Conservation (phyloP, 23 tunicate genomes). For the Clavelina lepadiformis region DNA sequence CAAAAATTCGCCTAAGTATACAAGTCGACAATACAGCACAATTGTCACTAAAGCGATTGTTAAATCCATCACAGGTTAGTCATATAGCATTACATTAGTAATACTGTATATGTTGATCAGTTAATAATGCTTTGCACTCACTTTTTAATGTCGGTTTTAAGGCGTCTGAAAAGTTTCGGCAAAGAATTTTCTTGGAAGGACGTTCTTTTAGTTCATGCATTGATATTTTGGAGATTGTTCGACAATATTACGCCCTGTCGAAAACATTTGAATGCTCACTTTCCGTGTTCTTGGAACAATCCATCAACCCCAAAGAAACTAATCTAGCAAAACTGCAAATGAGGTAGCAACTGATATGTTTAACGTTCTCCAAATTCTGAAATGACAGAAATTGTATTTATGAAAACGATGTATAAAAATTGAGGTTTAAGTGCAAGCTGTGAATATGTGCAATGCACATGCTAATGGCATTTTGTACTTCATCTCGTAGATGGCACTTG, state of each 20-base stretch:
- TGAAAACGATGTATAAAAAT: too few relatives aligned
- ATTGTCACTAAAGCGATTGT: conserved; percentile 13
- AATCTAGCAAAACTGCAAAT: conserved; percentile 8
- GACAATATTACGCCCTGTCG: conserved; percentile 23
- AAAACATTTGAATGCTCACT: conserved; percentile 5
- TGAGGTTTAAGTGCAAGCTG: too few relatives aligned
- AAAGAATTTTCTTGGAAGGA: background rate
- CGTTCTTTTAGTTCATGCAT: too few relatives aligned
- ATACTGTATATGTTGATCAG: background rate
- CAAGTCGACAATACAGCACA: conserved; percentile 39
- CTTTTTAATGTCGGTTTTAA: too few relatives aligned
- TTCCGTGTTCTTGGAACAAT: conserved; percentile 1
- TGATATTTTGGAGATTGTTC: conserved; percentile 21
- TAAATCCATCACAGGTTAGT: conserved; percentile 11
- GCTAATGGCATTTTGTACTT: too few relatives aligned
- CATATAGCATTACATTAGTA: background rate
- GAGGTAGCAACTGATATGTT: conserved; percentile 8
- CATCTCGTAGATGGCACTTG: conserved; percentile 52
- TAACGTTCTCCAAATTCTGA: too few relatives aligned
- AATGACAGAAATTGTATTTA: too few relatives aligned
- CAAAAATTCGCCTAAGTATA: conserved; percentile 22
- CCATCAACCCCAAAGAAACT: conserved; percentile 1
- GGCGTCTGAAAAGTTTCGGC: conserved; percentile 29
- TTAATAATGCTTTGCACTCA: background rate
- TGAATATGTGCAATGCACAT: too few relatives aligned